These are phyloP conservation scores for Phrynocephalus guinanensis DNA, from an alignment of 2,797 vertebrate species.

Conservation along the genomic window DNA sequence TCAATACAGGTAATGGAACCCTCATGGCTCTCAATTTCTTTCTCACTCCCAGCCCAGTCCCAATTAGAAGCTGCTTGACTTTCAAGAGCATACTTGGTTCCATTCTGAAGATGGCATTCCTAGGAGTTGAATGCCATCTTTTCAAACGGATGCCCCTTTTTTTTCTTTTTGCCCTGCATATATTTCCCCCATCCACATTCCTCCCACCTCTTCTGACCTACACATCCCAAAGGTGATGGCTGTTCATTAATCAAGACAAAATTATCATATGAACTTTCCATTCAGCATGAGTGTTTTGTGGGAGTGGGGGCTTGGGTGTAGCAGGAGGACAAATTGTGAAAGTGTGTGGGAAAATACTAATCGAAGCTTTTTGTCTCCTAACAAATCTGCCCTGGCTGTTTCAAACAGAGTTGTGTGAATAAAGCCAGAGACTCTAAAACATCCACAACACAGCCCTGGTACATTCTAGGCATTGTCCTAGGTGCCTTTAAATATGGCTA, in stretches of 20 bases:
- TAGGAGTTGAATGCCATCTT: slow-evolving; percentile 58
- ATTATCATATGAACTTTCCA: too few species aligned
- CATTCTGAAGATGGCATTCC: slow-evolving; percentile 46
- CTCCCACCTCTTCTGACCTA: slow-evolving; percentile 66
- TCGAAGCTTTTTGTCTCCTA: slow-evolving; percentile 82
- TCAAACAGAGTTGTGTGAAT: slow-evolving; percentile 80
- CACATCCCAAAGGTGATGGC: slow-evolving; percentile 51
- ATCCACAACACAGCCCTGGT: slow-evolving; percentile 75
- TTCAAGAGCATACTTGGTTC: slow-evolving; percentile 51
- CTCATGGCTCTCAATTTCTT: not conserved
- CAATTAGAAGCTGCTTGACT: slow-evolving; percentile 54
- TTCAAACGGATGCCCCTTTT: slow-evolving; percentile 29
- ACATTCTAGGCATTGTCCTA: slow-evolving; percentile 68
- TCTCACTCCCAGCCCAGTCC: slow-evolving; percentile 35
- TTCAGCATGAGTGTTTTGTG: slow-evolving; percentile 71
- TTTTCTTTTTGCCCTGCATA: slow-evolving; percentile 24
- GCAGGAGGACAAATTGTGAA: slow-evolving; percentile 82
- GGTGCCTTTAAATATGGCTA: slow-evolving; percentile 49
- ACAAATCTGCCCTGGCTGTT: slow-evolving; percentile 82
- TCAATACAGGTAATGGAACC: slow-evolving; percentile 84
- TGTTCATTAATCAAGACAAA: too few species aligned
- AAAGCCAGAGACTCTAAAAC: slow-evolving; percentile 75
- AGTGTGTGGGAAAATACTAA: slow-evolving; percentile 85
- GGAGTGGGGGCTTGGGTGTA: slow-evolving; percentile 35
- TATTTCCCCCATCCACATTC: not conserved